phyloP scores from a whole-genome alignment of 1,140 invertebrate genomes.

The Popillia japonica region DNA sequence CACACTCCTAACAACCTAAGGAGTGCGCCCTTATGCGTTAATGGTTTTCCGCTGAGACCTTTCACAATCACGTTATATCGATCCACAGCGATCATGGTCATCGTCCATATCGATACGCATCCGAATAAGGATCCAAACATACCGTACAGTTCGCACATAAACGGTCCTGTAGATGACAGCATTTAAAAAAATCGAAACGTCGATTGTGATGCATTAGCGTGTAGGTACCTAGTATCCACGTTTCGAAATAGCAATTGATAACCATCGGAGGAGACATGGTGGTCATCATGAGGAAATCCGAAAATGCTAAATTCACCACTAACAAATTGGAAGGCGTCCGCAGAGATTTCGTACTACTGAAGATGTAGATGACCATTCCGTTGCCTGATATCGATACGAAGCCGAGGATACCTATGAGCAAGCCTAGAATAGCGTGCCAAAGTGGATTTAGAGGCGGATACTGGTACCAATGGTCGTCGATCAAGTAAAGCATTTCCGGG shows the following conservation, averaged over 20 bases:
- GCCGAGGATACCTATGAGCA: conserved; percentile 77
- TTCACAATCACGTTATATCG: conserved; percentile 85
- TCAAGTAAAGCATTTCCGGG: conserved; percentile 75
- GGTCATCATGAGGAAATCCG: conserved; percentile 89
- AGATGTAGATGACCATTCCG: conserved; percentile 87
- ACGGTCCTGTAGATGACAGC: conserved; percentile 61
- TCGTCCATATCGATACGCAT: conserved; percentile 82
- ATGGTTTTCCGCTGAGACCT: conserved; percentile 74
- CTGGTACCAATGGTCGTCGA: conserved; percentile 78
- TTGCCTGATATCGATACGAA: conserved; percentile 79
- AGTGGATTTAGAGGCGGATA: conserved; percentile 80
- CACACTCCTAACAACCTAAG: conserved; percentile 75
- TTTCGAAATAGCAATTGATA: conserved; percentile 86
- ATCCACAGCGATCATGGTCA: conserved; percentile 83
- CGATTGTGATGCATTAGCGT: neutral
- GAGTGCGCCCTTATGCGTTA: conserved; percentile 74
- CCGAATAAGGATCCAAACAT: conserved; percentile 82
- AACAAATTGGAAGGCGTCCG: conserved; percentile 85
- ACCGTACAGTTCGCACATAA: conserved; percentile 81
- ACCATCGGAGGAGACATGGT: conserved; percentile 85
- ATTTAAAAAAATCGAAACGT: too few species aligned
- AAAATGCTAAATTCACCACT: conserved; percentile 86
- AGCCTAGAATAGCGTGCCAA: conserved; percentile 81
- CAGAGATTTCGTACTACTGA: conserved; percentile 76
- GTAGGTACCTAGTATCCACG: conserved; percentile 78